Conservation (phyloP, 1,140 invertebrate genomes). For the Microplitis mediator region DNA sequence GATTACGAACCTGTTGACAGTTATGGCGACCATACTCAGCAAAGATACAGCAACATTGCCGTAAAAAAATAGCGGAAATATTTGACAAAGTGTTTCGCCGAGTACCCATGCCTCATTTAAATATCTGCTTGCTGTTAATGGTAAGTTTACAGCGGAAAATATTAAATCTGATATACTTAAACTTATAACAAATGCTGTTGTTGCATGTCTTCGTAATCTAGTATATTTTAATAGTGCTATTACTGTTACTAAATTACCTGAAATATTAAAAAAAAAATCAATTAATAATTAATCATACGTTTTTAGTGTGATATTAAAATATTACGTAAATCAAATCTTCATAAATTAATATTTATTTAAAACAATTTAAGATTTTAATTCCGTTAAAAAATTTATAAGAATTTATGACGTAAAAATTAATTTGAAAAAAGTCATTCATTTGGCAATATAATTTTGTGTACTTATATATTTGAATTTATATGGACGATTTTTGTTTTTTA, state of each 20-base stretch:
- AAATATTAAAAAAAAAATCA: conserved; percentile 26
- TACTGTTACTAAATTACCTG: conserved; percentile 83
- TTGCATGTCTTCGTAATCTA: conserved; percentile 79
- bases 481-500: too few species aligned
- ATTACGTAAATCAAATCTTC: too few species aligned
- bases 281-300: neutral
- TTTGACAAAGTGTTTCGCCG: conserved; percentile 77
- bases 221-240: conserved; percentile 76
- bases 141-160: conserved; percentile 84
- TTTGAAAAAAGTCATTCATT: too few species aligned
- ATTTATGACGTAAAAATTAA: too few species aligned
- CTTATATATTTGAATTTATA: too few species aligned
- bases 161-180: conserved; percentile 84
- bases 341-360: too few species aligned
- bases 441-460: too few species aligned
- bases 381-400: too few species aligned
- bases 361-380: too few species aligned
- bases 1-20: conserved; percentile 77
- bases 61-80: conserved; percentile 89
- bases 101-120: conserved; percentile 82
- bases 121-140: conserved; percentile 81
- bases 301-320: too few species aligned
- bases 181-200: conserved; percentile 86
- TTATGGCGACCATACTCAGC: conserved; percentile 88
- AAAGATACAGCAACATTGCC: conserved; percentile 87